These are phyloP conservation scores for Pseudolaguvia tuberculata DNA, from an alignment of 2,113 vertebrate species.

Conservation along the genomic window DNA sequence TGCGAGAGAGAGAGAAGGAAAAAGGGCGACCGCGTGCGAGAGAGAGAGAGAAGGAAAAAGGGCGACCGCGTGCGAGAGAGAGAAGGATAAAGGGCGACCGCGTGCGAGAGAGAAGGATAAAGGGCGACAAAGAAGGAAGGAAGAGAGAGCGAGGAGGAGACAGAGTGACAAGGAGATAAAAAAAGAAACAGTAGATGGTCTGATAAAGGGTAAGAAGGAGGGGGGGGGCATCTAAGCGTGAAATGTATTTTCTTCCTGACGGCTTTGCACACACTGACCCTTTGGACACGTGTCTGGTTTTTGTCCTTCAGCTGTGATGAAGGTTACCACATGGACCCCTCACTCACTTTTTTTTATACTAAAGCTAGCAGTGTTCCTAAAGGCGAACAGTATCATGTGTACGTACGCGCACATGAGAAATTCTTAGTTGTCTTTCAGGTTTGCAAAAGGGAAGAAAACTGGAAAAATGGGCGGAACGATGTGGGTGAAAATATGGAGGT, in stretches of 20 bases:
- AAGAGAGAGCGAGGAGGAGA: background rate
- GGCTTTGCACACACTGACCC: slow-evolving; percentile 45
- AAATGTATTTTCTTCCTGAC: slow-evolving; percentile 64
- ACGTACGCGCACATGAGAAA: background rate
- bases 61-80: too few species aligned
- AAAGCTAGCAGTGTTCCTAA: background rate
- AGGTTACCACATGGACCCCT: background rate
- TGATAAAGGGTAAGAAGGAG: slow-evolving; percentile 13
- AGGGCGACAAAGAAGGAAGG: slow-evolving; percentile 13
- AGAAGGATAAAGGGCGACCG: background rate
- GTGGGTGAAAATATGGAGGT: too few species aligned
- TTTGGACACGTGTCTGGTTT: background rate
- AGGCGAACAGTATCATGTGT: slow-evolving; percentile 9
- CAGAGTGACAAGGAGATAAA: too few species aligned
- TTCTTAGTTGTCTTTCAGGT: slow-evolving; percentile 6
- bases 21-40: slow-evolving; percentile 14
- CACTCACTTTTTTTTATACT: background rate
- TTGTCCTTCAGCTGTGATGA: background rate
- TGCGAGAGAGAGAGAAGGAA: background rate
- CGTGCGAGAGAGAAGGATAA: slow-evolving; percentile 18
- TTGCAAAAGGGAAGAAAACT: background rate
- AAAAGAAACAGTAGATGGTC: too few species aligned
- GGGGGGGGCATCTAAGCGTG: slow-evolving; percentile 53
- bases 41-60: background rate
- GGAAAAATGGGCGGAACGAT: too few species aligned